These are phyloP conservation scores for Herpailurus yagouaroundi DNA, from an alignment of 2,113 vertebrate genomes.

Conservation along the genomic window DNA sequence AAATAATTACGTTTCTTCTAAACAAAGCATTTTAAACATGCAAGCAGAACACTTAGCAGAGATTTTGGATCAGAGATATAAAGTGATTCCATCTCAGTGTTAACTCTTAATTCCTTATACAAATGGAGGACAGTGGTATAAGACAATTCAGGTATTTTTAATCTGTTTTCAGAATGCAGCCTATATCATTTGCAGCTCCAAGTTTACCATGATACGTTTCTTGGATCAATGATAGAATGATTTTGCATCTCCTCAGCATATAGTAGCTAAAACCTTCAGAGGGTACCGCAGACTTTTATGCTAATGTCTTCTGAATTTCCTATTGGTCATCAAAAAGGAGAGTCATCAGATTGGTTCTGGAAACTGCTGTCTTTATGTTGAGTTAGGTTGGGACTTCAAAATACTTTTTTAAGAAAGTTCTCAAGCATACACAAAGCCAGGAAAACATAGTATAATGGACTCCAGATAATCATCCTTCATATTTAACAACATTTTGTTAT, in stretches of 20 bases:
- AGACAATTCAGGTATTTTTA: background rate
- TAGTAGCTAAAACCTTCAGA: background rate
- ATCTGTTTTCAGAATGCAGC: constrained; percentile 4
- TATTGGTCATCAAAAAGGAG: background rate
- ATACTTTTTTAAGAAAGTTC: background rate
- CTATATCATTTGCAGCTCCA: background rate
- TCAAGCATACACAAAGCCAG: background rate
- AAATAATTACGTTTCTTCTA: constrained; percentile 41
- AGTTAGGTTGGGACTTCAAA: constrained; percentile 23
- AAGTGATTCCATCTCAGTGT: constrained; percentile 18
- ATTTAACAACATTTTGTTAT: background rate
- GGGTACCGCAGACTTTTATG: constrained; percentile 8
- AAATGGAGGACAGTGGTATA: background rate
- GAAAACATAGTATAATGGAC: background rate
- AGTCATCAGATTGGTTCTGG: background rate
- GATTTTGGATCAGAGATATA: constrained; percentile 3
- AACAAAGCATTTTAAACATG: constrained; percentile 32
- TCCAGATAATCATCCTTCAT: background rate
- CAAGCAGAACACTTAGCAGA: constrained; percentile 23
- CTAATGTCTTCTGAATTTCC: background rate
- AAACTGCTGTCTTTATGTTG: background rate
- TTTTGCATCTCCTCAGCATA: background rate
- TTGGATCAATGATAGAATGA: constrained; percentile 14
- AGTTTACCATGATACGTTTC: background rate
- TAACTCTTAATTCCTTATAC: constrained; percentile 25